Base-by-base conservation (phyloP, 2,888 invertebrate genomes). In the Drosophila demipolita region DNA sequence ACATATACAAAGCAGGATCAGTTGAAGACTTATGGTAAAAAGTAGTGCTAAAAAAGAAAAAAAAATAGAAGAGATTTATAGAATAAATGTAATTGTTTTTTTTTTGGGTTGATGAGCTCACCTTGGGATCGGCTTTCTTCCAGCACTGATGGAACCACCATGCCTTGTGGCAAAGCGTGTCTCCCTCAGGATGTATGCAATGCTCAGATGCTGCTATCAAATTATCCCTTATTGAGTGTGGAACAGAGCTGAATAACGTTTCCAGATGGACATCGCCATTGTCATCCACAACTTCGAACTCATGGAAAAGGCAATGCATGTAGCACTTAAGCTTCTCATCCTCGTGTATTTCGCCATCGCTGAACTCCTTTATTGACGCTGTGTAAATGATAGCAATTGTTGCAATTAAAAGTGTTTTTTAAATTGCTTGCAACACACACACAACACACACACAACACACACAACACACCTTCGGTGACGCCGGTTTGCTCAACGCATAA, bases 141-240 rank as follows among this genome's bases (percentile, higher is more conserved):
- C 93, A 93, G 80, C 93, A 93, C 67, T 92, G 91, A 71, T 93
- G 91, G 68, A 93, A 91, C 92, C 93, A 93, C 91, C 92, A 93
- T 40, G 93, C 93, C 67, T 91, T 91, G 52, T 93, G 90, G 70
- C 93, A 93, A 17, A 91, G 64, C 8, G 89, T 91, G 53, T 93
- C 92, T 8, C 93, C 93, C 61, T 89, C 83, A 5, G 93, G 92
- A 79, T 92, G 91, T 17, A 90, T 62, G 63, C 93, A 93, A 17
- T 74, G 77, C 72, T 91, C 83, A 3, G 91, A 88, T 87, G 92
- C 92, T 59, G 90, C 90, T 6, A 91, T 75, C 23, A 92, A 74
- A 57, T 92, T 77, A 12, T 91, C 91, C 23, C 90, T 90, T 50
- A 93, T 32, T 0, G 83, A 80, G 6, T 86, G 86, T 0, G 93